A percentile compares a stretch with the other conserved stretches of the same genome.
Evolutionary conservation across 2,888 invertebrate species (phyloP).

Genomic region (Acleris sparsana): DNA sequence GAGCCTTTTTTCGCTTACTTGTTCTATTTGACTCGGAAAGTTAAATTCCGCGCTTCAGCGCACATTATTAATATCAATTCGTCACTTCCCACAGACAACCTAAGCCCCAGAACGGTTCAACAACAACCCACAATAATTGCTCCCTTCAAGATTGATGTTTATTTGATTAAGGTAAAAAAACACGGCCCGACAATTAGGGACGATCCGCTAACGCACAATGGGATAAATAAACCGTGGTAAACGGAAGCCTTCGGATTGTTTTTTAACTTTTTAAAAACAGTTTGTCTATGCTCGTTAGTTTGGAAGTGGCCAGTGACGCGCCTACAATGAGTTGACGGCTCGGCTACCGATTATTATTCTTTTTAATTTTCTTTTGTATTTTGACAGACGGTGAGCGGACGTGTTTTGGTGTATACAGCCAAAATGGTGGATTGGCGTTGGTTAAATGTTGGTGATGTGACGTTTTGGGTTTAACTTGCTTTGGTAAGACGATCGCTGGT

Average conservation of each 20-base stretch:
- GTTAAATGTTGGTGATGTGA: slow-evolving; percentile 2
- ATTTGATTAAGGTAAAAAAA: slow-evolving; percentile 66
- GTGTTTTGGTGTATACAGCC: not conserved
- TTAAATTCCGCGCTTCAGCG: not conserved
- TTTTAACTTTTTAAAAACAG: slow-evolving; percentile 71
- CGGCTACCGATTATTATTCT: slow-evolving; percentile 47
- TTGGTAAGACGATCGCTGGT: too few species aligned
- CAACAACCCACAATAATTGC: slow-evolving; percentile 58
- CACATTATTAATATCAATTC: slow-evolving; percentile 3
- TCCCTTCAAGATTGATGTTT: slow-evolving; percentile 62
- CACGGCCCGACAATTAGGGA: slow-evolving; percentile 44
- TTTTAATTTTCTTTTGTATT: slow-evolving; percentile 43
- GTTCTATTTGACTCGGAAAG: too few species aligned
- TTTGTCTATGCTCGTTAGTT: slow-evolving; percentile 62
- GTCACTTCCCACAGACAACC: slow-evolving; percentile 6
- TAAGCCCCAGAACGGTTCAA: slow-evolving; percentile 52
- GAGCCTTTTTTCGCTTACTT: too few species aligned
- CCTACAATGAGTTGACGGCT: slow-evolving; percentile 52
- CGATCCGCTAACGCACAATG: slow-evolving; percentile 74
- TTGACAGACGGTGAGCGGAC: slow-evolving; percentile 25
- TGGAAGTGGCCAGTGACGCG: slow-evolving; percentile 56
- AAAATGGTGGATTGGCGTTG: not conserved
- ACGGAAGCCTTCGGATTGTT: slow-evolving; percentile 80
- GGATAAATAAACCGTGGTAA: slow-evolving; percentile 69
- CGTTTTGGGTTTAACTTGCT: not conserved